Evolutionary conservation across 2,797 vertebrate species (phyloP), one percentile per base, ranked within the genome.

Genomic region (Rhadinocentrus ornatus): DNA sequence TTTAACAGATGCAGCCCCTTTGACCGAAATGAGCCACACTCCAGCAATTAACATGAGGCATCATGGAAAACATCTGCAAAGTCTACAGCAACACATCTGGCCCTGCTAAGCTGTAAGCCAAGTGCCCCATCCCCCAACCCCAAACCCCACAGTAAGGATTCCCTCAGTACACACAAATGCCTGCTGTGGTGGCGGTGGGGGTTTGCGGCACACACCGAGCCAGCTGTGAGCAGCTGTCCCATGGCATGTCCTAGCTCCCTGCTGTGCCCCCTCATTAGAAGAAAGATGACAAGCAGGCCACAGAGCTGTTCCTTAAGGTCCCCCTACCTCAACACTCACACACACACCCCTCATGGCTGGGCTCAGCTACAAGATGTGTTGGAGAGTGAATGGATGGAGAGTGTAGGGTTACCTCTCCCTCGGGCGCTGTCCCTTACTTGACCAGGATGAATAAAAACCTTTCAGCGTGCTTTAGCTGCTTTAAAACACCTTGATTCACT

Each of bases 21-120:
- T 88, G 85, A 88, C 88, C 77, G 68, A 85, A 86, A 85, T 88
- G 77, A 88, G 88, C 86, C 83, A 78, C 80, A 67, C 69, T 73
- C 83, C 59, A 77, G 82, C 76, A 86, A 86, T 89, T 89, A 90
- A 80, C 90, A 92, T 71, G 69, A 76, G 59, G 82, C 86, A 89
- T 88, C 76, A 85, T 81, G 81, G 86, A 71, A 89, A 91, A 92
- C 90, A 92, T 93, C 89, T 91, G 92, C 64, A 83, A 59, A 67
- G 69, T 78, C 86, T 75, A 56, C 60, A 35, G 65, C 79, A 75
- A 34, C 86, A 91, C 87, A 91, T 92, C 86, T 94, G 90, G 85
- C 81, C 60, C 61, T 0, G 60, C 88, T 80, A 80, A 85, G 79
- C 66, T 44, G 29, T 64, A 74, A 88, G 80, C 76, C 72, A 77